A percentile compares a stretch with the other conserved stretches of the same genome.
These are phyloP conservation scores for Paratilapia polleni DNA, from an alignment of 2,113 vertebrate genomes.

Conservation along the genomic window DNA sequence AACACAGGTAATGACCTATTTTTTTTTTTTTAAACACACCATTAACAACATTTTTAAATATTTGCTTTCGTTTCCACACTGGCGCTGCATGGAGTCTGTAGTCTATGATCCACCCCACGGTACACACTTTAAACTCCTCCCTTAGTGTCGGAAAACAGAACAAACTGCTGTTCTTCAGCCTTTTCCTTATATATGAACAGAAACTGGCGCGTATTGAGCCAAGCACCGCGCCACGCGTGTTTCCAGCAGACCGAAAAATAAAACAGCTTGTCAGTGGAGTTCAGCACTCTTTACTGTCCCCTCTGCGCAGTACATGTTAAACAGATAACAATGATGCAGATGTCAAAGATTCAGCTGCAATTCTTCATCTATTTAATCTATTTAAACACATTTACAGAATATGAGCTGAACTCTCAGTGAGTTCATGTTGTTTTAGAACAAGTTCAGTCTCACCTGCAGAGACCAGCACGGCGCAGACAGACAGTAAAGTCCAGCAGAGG, in stretches of 20 bases:
- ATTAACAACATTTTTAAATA: not conserved
- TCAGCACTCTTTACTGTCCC: not conserved
- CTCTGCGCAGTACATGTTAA: not conserved
- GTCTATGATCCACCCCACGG: no score
- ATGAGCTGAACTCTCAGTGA: not conserved
- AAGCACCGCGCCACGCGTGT: not conserved
- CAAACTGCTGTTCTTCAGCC: not conserved
- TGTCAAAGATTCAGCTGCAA: not conserved
- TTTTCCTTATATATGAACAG: no score
- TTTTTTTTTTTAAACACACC: no score
- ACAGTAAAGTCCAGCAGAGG: not conserved
- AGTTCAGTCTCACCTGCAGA: not conserved
- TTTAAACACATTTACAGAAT: not conserved
- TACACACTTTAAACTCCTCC: not conserved
- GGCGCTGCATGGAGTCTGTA: not conserved
- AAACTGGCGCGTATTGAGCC: rapidly evolving
- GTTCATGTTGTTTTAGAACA: not conserved
- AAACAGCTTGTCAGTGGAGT: not conserved
- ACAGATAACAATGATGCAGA: not conserved
- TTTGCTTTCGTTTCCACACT: no score
- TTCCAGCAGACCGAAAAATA: not conserved
- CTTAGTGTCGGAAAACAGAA: not conserved
- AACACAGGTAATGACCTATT: no score
- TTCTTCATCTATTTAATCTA: no score
- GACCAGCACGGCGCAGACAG: not conserved